Evolutionary conservation across 2,797 vertebrate genomes (phyloP).

Genomic region (Sebastes trivittatus): DNA sequence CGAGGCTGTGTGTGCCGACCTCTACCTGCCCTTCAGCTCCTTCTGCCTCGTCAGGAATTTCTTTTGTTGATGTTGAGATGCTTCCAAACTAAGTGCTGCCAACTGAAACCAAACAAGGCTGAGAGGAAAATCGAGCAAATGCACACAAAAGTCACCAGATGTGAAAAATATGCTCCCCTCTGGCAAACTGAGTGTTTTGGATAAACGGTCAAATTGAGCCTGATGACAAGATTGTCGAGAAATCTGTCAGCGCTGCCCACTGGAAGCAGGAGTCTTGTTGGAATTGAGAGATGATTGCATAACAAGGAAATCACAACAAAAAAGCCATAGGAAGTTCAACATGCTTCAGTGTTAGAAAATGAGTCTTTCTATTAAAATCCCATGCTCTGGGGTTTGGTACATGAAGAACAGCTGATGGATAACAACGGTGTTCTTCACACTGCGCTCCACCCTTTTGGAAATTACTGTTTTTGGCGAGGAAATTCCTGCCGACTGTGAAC

Average conservation of each 20-base stretch:
- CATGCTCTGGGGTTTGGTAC: neutral
- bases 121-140: conserved; percentile 2
- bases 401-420: neutral
- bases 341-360: neutral
- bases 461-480: conserved; percentile 44
- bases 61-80: conserved; percentile 29
- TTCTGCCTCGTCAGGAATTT: conserved; percentile 34
- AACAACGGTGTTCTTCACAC: neutral
- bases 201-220: neutral
- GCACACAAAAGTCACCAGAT: conserved; percentile 7
- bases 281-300: neutral
- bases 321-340: neutral
- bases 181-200: neutral
- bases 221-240: neutral
- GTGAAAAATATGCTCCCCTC: neutral
- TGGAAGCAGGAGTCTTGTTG: neutral
- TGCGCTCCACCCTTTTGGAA: conserved; percentile 1
- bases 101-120: conserved; percentile 10
- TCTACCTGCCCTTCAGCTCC: conserved; percentile 30
- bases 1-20: neutral
- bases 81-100: conserved; percentile 25
- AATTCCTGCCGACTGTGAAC: conserved; percentile 18
- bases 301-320: neutral
- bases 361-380: neutral
- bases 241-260: neutral